Evolutionary conservation across 2,797 vertebrate species (phyloP).

Genomic region (Acipenser ruthenus): DNA sequence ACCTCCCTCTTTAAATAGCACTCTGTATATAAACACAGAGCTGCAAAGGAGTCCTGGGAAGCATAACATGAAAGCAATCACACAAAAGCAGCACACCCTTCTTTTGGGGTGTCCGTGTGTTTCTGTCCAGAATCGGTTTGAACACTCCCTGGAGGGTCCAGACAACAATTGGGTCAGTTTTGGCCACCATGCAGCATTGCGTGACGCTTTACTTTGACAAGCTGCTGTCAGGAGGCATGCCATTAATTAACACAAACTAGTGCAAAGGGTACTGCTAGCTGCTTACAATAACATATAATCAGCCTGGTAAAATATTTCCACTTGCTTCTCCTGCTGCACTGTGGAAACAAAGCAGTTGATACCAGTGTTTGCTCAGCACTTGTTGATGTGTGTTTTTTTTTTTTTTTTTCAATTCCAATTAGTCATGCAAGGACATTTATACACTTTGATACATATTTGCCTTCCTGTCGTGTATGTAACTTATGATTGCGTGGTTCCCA

Average conservation of each 20-base stretch:
- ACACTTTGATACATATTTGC: constrained; percentile 26
- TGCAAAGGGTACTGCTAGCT: no score
- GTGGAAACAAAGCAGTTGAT: not conserved
- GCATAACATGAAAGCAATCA: not conserved
- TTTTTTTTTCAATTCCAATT: not conserved
- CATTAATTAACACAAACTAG: no score
- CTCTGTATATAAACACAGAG: constrained; percentile 9
- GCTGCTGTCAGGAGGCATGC: not conserved
- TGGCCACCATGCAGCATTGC: not conserved
- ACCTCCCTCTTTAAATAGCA: constrained; percentile 6
- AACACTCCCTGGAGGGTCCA: not conserved
- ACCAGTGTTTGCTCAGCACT: no score
- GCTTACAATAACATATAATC: not conserved
- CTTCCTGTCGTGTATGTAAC: constrained; percentile 25
- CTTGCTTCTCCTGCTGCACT: not conserved
- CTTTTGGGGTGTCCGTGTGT: not conserved
- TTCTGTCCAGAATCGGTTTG: not conserved
- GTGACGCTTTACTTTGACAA: not conserved
- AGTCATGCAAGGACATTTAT: not conserved
- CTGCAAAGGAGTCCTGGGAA: constrained; percentile 15
- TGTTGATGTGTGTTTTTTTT: not conserved
- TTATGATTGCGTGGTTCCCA: constrained; percentile 23
- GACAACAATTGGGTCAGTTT: not conserved
- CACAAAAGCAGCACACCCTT: not conserved
- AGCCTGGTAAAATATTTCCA: not conserved